Evolutionary conservation across 2,888 invertebrate species (phyloP), one percentile per base, ranked within the genome.

Genomic region (Synanthedon formicaeformis): DNA sequence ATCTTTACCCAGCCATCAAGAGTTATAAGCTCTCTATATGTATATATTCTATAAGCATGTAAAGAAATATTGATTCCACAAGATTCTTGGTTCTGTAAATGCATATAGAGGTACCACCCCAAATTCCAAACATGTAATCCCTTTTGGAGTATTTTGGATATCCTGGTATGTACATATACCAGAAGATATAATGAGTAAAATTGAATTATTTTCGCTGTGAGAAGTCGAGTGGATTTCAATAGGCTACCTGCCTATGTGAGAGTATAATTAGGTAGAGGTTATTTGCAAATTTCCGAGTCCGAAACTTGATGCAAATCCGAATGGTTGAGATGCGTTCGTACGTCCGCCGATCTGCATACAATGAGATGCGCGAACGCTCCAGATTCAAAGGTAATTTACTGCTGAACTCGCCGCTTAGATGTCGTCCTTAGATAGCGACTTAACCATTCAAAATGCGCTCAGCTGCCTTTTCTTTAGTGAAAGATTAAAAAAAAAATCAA

Each of bases 371-470:
- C 58, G 69, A 63, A 65, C 77, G 81, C 76, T 78, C 81, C 82
- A 83, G 79, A 78, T 83, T 67, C 67, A 58, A 63, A 57, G 53
- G 78, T 84, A 82, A 84, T 83, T 82, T 82, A 83, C 77, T 81
- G 81, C 76, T 73, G 71, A 59, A 66, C 66, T 63, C 60, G 60
- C 61, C 61, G 75, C 71, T 75, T 73, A 83, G 86, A 86, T 86
- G 82, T 83, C 84, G 77, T 71, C 72, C 64, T 63, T 56, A 78
- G 86, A 86, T 86, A 84, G 69, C 70, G 64, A 59, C 69, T 66
- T 34, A 34, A 50, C n/a, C 34, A 48, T 23, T 50, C 34, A 18
- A 50, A 50, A 53, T 50, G 45, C 53, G 53, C 48, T 50, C 53
- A 53, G 50, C 13, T 23, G 23, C 34, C 34, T 34, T 34, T 34